These are phyloP conservation scores for Lycopodina hypogea DNA, from an alignment of 37 sponge, comb jelly and placozoan species.

Conservation along the genomic window DNA sequence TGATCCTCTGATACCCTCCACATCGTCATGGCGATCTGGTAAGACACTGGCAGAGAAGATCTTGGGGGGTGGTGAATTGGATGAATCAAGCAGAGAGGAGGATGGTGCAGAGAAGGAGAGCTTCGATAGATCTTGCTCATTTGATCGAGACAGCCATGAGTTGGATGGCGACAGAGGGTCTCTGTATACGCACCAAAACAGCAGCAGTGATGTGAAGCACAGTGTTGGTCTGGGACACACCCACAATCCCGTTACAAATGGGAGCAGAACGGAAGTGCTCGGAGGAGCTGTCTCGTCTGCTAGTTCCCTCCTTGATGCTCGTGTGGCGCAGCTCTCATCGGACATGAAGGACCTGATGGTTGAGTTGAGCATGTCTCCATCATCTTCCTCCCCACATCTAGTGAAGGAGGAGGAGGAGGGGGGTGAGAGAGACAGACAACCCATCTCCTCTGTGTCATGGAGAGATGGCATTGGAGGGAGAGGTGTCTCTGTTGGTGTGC, in stretches of 20 bases:
- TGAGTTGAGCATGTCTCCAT: constrained; percentile 19
- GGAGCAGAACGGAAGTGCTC: too few species aligned
- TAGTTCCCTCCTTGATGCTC: background rate
- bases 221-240: too few species aligned
- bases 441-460: background rate
- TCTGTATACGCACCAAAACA: too few species aligned
- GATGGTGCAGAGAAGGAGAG: background rate
- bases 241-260: too few species aligned
- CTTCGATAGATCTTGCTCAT: too few species aligned
- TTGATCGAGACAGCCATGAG: constrained; percentile 3
- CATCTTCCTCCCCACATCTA: background rate
- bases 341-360: constrained; percentile 12
- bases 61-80: background rate
- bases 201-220: too few species aligned
- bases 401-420: background rate
- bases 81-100: background rate
- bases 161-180: background rate
- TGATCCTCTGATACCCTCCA: background rate
- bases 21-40: constrained; percentile 62
- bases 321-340: background rate
- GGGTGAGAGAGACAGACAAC: constrained; percentile 4
- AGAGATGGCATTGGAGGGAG: background rate
- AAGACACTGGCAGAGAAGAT: constrained; percentile 46
- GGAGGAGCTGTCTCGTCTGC: background rate
- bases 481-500: background rate